phyloP scores from a whole-genome alignment of 2,888 invertebrate species.

The Cerastoderma edule region DNA sequence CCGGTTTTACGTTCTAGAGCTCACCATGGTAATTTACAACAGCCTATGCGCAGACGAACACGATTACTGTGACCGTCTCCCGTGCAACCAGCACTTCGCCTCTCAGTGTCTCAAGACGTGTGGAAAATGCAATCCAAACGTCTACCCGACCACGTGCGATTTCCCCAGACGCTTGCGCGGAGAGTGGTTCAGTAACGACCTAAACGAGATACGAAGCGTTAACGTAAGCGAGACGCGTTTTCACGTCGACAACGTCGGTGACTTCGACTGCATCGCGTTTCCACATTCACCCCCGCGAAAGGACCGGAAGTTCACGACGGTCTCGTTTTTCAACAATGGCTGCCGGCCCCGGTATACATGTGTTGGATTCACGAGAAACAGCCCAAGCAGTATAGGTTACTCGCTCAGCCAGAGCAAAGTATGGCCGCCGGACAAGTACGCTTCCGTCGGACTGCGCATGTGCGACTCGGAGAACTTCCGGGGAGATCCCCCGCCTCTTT shows the following conservation, averaged over 20 bases:
- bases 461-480: slow-evolving; percentile 67
- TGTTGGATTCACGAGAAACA: slow-evolving; percentile 64
- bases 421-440: slow-evolving; percentile 66
- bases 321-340: slow-evolving; percentile 72
- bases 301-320: slow-evolving; percentile 66
- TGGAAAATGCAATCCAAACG: slow-evolving; percentile 64
- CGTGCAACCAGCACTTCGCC: slow-evolving; percentile 65
- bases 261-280: slow-evolving; percentile 69
- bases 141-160: slow-evolving; percentile 64
- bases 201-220: slow-evolving; percentile 36
- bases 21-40: slow-evolving; percentile 61
- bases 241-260: slow-evolving; percentile 64
- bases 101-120: slow-evolving; percentile 76
- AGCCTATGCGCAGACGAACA: slow-evolving; percentile 78
- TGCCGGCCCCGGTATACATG: slow-evolving; percentile 77
- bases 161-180: slow-evolving; percentile 68
- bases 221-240: slow-evolving; percentile 62
- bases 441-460: slow-evolving; percentile 51
- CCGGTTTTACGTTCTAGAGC: slow-evolving; percentile 61
- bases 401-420: slow-evolving; percentile 68
- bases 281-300: slow-evolving; percentile 57
- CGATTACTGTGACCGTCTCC: slow-evolving; percentile 64
- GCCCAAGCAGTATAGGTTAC: slow-evolving; percentile 66
- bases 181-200: slow-evolving; percentile 64
- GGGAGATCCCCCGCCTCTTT: slow-evolving; percentile 68